phyloP scores from a whole-genome alignment of 2,888 invertebrate genomes.

The Volucella inflata region DNA sequence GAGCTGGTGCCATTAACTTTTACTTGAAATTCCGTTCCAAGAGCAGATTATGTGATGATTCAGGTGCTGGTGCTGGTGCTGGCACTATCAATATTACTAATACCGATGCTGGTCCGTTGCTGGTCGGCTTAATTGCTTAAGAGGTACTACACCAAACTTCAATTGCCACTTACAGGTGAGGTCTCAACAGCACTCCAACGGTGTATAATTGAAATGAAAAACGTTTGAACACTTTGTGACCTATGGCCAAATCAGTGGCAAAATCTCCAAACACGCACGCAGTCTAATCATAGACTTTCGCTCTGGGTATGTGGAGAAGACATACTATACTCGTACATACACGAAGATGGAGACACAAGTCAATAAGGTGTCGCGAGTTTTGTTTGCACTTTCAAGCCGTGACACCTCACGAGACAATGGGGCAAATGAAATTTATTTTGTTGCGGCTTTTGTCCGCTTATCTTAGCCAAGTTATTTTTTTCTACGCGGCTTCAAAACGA shows the following conservation, averaged over 20 bases:
- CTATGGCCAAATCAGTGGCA: slow-evolving; percentile 57
- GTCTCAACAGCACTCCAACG: slow-evolving; percentile 4
- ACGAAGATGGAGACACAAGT: slow-evolving; percentile 46
- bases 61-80: slow-evolving; percentile 3
- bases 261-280: slow-evolving; percentile 35
- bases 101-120: neutral
- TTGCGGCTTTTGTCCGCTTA: slow-evolving; percentile 43
- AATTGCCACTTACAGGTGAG: slow-evolving; percentile 26
- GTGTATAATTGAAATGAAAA: slow-evolving; percentile 53
- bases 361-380: slow-evolving; percentile 53
- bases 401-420: slow-evolving; percentile 42
- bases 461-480: slow-evolving; percentile 32
- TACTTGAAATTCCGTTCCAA: slow-evolving; percentile 42
- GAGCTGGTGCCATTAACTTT: slow-evolving; percentile 45
- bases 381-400: slow-evolving; percentile 42
- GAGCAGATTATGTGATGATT: slow-evolving; percentile 43
- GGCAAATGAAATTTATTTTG: slow-evolving; percentile 33
- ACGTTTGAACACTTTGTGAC: slow-evolving; percentile 48
- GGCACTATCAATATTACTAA: too few species aligned
- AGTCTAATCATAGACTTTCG: slow-evolving; percentile 41
- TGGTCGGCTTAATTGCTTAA: slow-evolving; percentile 26
- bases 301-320: slow-evolving; percentile 29
- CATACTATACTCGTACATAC: too few species aligned
- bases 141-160: slow-evolving; percentile 17
- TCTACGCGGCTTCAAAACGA: neutral